Evolutionary conservation across 2,888 invertebrate species (phyloP), one percentile per base, ranked within the genome.

Genomic region (Cataglyphis altisquamis): DNA sequence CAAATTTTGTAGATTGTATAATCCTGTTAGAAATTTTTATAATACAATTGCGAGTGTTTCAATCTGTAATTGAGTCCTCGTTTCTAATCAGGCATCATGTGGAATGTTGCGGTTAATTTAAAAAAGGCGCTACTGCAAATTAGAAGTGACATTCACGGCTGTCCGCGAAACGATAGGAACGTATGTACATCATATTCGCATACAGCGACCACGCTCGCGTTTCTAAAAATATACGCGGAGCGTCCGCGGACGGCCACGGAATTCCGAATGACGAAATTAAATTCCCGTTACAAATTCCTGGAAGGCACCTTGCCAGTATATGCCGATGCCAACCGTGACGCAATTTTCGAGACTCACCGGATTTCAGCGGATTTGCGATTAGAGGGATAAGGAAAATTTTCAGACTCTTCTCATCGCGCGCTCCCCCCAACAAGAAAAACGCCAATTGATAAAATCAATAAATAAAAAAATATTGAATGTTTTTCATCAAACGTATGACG

Each of bases 191-290:
- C 21, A 45, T 70, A n/a, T 41, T 15, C 60, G 18, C 57, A 21
- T 52, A 45, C 12, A 45, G 41, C 21, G 41, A 45, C 21, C 66
- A 75, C 67, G 68, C 55, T 82, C 82, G 85, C 78, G 52, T 83
- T 78, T 85, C 89, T 89, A 90, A 89, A 90, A 88, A 90, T 90
- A 89, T 82, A 85, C 82, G 68, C 63, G 48, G 8, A 83, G 60
- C 82, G 81, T 83, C 80, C 86, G 60, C 72, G 68, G 18, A 80
- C 87, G 82, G 45, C 80, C 88, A 82, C 89, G 87, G 88, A 90
- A 90, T 90, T 86, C 89, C 85, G 87, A 90, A 89, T 90, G 90
- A 90, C 90, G 90, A 90, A 90, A 90, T 87, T 88, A 41, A 80
- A 85, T 90, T 90, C 88, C 90, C 90, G 90, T 90, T 90, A 90